phyloP scores from a whole-genome alignment of 37 sponge, comb jelly and placozoan species.

The Cladorhizidae sp. region DNA sequence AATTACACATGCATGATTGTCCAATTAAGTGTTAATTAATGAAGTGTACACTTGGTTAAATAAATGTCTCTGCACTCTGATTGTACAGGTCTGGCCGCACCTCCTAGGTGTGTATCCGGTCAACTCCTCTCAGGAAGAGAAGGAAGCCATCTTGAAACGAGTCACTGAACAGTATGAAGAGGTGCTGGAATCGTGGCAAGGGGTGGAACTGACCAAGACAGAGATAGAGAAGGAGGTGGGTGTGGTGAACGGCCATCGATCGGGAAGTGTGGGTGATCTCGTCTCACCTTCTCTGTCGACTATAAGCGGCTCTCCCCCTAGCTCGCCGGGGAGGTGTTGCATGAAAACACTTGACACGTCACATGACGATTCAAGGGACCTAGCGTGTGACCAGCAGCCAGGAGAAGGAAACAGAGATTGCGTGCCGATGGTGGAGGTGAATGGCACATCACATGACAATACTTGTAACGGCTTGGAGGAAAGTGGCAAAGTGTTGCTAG shows the following conservation, averaged over 20 bases:
- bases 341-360: slow-evolving; percentile 3
- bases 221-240: not conserved
- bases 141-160: not conserved
- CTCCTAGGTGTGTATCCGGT: slow-evolving; percentile 63
- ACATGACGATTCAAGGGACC: not conserved
- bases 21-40: no score
- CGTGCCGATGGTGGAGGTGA: no score
- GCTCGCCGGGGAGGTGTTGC: not conserved
- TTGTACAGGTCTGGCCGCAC: slow-evolving; percentile 84
- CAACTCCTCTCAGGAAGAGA: slow-evolving; percentile 6
- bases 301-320: not conserved
- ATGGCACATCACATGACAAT: no score
- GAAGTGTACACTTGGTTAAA: no score
- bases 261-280: not conserved
- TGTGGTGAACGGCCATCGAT: not conserved
- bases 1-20: no score
- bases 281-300: not conserved
- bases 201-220: slow-evolving; percentile 26
- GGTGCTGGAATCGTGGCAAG: slow-evolving; percentile 39
- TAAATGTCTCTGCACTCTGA: no score
- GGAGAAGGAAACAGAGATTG: not conserved
- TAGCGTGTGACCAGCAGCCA: not conserved
- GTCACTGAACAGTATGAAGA: slow-evolving; percentile 2
- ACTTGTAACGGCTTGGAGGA: no score
- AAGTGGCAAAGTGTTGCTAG: no score